Evolutionary conservation across 2,113 vertebrate species (phyloP), one percentile per base, ranked within the genome.

Genomic region (Silurus asotus): DNA sequence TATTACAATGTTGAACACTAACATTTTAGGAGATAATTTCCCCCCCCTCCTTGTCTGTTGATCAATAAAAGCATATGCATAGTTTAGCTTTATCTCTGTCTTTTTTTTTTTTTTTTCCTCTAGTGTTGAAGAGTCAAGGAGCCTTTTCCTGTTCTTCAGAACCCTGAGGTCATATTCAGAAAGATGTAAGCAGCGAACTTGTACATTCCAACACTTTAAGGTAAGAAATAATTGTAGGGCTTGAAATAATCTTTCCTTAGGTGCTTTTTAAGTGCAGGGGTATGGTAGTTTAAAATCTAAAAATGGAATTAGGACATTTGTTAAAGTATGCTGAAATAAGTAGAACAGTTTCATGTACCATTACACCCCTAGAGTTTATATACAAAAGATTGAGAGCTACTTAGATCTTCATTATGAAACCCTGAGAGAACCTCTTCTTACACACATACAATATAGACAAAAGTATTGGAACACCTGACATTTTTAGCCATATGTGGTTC

Each of bases 181-280:
- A 59, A 95, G 95, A 93, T 90, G 87, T 82, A 93, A 96, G 4
- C 94, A 96, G 87, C 95, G 97, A 1, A 92, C 88, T 67, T 14
- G 45, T 81, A 96, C 96, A 8, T 97, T 97, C 88, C 89, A 89
- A 23, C 94, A 97, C 91, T 98, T 99, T 92, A 96, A 98, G 96
- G 98, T 99, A 95, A 58, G 92, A 76, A 67, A 65, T 70, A 17
- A 51, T 70, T 55, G 8, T 0, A 37, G 55, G 28, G 25, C 8
- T 58, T 59, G 15, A 37, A 58, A 28, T 78, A 17, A 59, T 3
- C 76, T 78, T 56, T 0, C 0, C 10, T 5, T 49, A 53, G 20
- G 4, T 75, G 17, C 2, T 10, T 65, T 56, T 55, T 7, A 8
- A 55, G n/a, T 55, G 62, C 20, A 11, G 20, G 37, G 25, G 37